A percentile compares a stretch with the other conserved stretches of the same genome.
Conservation (phyloP, 1,140 invertebrate species). For the Bursaphelenchus mucronatus region DNA sequence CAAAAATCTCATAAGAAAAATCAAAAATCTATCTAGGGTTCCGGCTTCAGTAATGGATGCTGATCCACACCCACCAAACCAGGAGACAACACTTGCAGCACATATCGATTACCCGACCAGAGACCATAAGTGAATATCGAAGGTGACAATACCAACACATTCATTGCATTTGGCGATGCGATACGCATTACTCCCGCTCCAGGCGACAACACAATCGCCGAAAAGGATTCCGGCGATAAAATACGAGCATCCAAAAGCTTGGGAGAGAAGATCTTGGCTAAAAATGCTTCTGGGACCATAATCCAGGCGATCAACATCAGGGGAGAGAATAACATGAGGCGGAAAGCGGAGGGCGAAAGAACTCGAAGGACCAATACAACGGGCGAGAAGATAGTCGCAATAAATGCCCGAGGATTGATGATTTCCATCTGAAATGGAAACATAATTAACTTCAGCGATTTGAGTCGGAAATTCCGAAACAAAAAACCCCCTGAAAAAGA, state of each 20-base stretch:
- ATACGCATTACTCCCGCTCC: conserved; percentile 3
- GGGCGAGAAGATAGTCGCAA: conserved; percentile 9
- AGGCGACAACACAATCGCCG: not conserved
- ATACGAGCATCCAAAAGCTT: conserved; percentile 9
- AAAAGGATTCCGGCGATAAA: conserved; percentile 5
- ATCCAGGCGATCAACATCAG: conserved; percentile 1
- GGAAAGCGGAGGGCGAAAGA: not conserved
- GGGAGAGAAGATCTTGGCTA: conserved; percentile 8
- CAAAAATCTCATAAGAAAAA: too few species aligned
- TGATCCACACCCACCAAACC: conserved; percentile 15
- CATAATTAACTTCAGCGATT: too few species aligned
- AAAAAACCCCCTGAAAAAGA: too few species aligned
- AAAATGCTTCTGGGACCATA: conserved; percentile 13
- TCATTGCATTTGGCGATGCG: conserved; percentile 2
- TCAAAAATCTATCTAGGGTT: too few species aligned
- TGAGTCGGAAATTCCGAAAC: too few species aligned
- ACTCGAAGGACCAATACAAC: conserved; percentile 6
- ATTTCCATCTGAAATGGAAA: not conserved
- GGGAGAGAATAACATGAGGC: not conserved
- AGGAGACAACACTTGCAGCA: conserved; percentile 7
- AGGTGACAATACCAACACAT: conserved; percentile 7
- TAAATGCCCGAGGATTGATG: not conserved
- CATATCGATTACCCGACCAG: conserved; percentile 11
- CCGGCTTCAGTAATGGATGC: conserved; percentile 4
- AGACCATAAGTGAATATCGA: conserved; percentile 8